Conservation (phyloP, 2,113 vertebrate species). For the Isurus oxyrinchus region DNA sequence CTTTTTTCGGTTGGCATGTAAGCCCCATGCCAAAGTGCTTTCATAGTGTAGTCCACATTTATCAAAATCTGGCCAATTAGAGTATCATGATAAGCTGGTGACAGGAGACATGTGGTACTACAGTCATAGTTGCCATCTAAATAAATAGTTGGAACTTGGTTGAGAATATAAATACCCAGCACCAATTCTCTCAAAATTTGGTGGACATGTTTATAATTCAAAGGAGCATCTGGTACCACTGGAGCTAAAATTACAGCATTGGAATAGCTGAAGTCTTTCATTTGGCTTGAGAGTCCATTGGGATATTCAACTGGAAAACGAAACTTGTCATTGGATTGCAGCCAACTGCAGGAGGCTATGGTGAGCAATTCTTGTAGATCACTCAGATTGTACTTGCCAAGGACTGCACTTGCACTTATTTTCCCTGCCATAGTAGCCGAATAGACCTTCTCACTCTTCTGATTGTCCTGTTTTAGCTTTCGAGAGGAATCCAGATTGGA, state of each 20-base stretch:
- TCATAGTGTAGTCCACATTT: conserved; percentile 54
- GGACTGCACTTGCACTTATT: conserved; percentile 55
- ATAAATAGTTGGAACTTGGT: conserved; percentile 59
- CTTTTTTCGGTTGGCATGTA: conserved; percentile 57
- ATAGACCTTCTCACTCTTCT: conserved; percentile 48
- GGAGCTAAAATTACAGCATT: conserved; percentile 54
- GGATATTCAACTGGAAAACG: conserved; percentile 46
- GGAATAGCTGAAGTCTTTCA: conserved; percentile 48
- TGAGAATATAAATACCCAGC: conserved; percentile 61
- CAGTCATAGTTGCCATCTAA: conserved; percentile 57
- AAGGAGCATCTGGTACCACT: conserved; percentile 45
- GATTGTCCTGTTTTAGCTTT: conserved; percentile 43
- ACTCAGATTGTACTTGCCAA: conserved; percentile 56
- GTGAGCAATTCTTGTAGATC: conserved; percentile 58
- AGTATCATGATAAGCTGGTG: conserved; percentile 59
- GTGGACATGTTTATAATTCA: conserved; percentile 61
- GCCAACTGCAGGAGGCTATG: conserved; percentile 50
- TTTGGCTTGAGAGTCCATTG: conserved; percentile 54
- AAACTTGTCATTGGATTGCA: conserved; percentile 51
- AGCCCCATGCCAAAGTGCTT: conserved; percentile 63
- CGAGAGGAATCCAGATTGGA: conserved; percentile 30
- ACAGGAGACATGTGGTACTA: conserved; percentile 57
- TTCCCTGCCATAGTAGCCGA: conserved; percentile 53
- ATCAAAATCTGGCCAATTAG: conserved; percentile 59
- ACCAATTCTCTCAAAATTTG: conserved; percentile 60